Evolutionary conservation across 2,888 invertebrate genomes (phyloP).

Genomic region (Dromius quadrimaculatus): DNA sequence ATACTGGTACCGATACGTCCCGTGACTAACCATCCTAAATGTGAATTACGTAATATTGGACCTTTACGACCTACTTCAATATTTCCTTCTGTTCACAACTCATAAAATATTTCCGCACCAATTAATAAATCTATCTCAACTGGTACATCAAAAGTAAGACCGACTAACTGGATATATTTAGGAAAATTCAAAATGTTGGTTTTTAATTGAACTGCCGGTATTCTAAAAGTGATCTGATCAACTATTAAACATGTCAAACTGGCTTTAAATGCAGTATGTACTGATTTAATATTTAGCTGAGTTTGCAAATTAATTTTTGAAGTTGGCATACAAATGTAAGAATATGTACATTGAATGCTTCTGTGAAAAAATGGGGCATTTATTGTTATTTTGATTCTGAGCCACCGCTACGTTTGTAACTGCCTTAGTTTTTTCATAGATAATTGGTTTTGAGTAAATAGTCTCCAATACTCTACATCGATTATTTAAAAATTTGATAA

Average conservation of each 20-base stretch:
- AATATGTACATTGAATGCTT: not conserved
- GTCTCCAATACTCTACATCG: constrained; percentile 23
- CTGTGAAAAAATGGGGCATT: not conserved
- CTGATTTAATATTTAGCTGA: not conserved
- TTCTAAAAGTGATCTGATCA: not conserved
- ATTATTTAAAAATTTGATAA: constrained; percentile 26
- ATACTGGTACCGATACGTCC: constrained; percentile 19
- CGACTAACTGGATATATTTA: not conserved
- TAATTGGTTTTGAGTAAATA: constrained; percentile 3
- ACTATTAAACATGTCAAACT: not conserved
- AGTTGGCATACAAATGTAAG: not conserved
- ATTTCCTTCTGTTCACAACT: constrained; percentile 44
- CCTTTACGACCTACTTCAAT: constrained; percentile 15
- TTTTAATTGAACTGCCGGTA: not conserved
- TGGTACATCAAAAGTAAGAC: constrained; percentile 12
- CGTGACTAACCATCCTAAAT: constrained; percentile 53
- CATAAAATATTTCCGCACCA: constrained; percentile 46
- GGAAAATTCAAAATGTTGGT: not conserved
- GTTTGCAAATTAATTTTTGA: not conserved
- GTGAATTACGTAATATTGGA: not conserved
- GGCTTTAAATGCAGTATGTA: not conserved
- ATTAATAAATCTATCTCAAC: constrained; percentile 25
- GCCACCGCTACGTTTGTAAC: not conserved
- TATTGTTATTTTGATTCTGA: constrained; percentile 2
- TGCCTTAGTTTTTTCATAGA: not conserved